Percentiles rank a stretch among this genome's conserved stretches.
Conservation (phyloP, 2,113 vertebrate species). For the Ancistrus triradiatus region DNA sequence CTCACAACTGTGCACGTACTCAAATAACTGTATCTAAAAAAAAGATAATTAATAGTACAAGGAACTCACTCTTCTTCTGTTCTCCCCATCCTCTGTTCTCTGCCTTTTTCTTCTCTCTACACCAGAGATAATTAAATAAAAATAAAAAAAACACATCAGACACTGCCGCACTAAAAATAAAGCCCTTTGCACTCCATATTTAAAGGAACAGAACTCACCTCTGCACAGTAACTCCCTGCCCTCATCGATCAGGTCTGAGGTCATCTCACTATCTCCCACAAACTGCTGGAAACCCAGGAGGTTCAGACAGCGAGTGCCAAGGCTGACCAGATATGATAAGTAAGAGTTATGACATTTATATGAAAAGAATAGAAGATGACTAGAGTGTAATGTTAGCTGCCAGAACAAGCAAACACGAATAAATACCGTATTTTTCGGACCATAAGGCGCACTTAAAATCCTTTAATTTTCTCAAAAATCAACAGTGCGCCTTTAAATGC, state of each 20-base stretch:
- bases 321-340: constrained; percentile 55
- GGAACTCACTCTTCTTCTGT: constrained; percentile 82
- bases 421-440: too few relatives aligned
- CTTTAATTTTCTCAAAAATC: too few relatives aligned
- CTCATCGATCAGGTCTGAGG: constrained; percentile 94
- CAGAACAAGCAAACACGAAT: too few relatives aligned
- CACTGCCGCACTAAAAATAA: neutral
- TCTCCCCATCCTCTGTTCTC: constrained; percentile 91
- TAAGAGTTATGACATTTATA: too few relatives aligned
- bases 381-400: too few relatives aligned
- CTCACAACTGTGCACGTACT: too few relatives aligned
- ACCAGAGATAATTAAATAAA: constrained; percentile 11
- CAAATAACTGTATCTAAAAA: too few relatives aligned
- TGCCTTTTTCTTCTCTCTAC: constrained; percentile 94
- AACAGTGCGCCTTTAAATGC: too few relatives aligned
- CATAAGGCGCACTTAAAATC: too few relatives aligned
- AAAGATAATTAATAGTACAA: too few relatives aligned
- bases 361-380: too few relatives aligned
- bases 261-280: constrained; percentile 93
- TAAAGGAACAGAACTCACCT: constrained; percentile 62
- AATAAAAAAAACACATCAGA: neutral
- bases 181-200: neutral
- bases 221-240: constrained; percentile 90
- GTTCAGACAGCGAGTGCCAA: constrained; percentile 95
- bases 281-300: constrained; percentile 97